These are phyloP conservation scores for Limnodromus scolopaceus DNA, from an alignment of 2,797 vertebrate species.

Conservation along the genomic window DNA sequence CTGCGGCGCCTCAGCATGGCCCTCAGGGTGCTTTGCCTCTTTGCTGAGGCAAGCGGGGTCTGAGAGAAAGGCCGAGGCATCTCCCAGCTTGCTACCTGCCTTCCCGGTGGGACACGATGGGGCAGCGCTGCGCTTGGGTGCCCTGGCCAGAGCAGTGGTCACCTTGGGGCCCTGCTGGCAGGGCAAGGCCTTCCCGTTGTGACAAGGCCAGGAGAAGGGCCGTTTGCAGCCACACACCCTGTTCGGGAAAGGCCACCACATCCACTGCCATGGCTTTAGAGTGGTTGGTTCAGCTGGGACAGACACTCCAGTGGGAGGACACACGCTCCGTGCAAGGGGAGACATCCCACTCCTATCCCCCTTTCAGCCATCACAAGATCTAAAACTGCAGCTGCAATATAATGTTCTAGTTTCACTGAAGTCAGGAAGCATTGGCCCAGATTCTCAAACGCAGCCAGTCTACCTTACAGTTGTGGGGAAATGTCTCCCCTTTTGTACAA, in stretches of 20 bases:
- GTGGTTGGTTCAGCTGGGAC: neutral
- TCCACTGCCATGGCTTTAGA: neutral
- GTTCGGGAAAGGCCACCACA: neutral
- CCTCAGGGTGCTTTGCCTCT: neutral
- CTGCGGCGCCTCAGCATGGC: fast-evolving
- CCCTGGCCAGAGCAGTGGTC: fast-evolving
- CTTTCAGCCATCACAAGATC: neutral
- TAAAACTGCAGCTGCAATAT: neutral
- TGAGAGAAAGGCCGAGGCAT: neutral
- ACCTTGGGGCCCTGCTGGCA: neutral
- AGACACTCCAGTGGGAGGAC: neutral
- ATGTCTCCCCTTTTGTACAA: neutral
- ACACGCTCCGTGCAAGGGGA: fast-evolving
- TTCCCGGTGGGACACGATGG: fast-evolving
- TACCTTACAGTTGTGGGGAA: neutral
- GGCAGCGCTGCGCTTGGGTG: neutral
- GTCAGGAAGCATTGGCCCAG: neutral
- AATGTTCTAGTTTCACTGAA: neutral
- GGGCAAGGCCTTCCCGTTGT: neutral
- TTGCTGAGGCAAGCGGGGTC: neutral
- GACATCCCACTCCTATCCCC: neutral
- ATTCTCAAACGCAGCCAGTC: neutral
- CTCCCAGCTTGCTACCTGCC: too few species aligned
- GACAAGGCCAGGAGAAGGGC: neutral
- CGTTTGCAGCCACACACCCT: neutral